A percentile compares a stretch with the other conserved stretches of the same genome.
Evolutionary conservation across 2,797 vertebrate species (phyloP).

Genomic region (Nannoperca australis): DNA sequence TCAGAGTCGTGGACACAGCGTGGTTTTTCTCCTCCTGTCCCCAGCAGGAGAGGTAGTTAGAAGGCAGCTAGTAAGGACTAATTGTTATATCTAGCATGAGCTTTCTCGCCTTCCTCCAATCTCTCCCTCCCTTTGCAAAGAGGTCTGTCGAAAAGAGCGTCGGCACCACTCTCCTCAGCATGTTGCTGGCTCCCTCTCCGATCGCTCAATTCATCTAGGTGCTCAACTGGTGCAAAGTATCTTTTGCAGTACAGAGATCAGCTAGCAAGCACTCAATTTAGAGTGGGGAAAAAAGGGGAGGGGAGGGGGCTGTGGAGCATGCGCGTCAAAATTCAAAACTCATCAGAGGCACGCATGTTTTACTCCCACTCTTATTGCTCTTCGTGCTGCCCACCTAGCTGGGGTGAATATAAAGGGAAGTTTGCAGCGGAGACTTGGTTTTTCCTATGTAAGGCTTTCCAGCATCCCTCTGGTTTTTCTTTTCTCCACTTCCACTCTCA

Average conservation of each 20-base stretch:
- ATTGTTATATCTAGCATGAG: slow-evolving; percentile 54
- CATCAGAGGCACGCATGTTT: slow-evolving; percentile 51
- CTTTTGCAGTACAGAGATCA: slow-evolving; percentile 45
- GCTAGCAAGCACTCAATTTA: slow-evolving; percentile 51
- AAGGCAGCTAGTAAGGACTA: slow-evolving; percentile 54
- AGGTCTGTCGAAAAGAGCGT: slow-evolving; percentile 65
- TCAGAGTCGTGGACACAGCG: slow-evolving; percentile 34
- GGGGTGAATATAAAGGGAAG: slow-evolving; percentile 64
- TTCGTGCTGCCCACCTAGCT: slow-evolving; percentile 63
- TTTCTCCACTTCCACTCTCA: slow-evolving; percentile 40
- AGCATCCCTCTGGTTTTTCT: slow-evolving; percentile 19
- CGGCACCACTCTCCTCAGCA: slow-evolving; percentile 48
- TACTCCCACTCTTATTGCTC: slow-evolving; percentile 59
- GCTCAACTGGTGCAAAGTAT: slow-evolving; percentile 73
- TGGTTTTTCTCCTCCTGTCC: slow-evolving; percentile 40
- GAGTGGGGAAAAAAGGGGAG: slow-evolving; percentile 46
- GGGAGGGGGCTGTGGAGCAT: slow-evolving; percentile 52
- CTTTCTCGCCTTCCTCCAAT: slow-evolving; percentile 47
- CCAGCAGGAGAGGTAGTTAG: slow-evolving; percentile 62
- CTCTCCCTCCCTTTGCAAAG: slow-evolving; percentile 51
- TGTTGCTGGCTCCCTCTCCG: slow-evolving; percentile 58
- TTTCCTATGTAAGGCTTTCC: slow-evolving; percentile 32
- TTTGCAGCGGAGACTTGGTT: slow-evolving; percentile 53
- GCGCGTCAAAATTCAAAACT: slow-evolving; percentile 73
- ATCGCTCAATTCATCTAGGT: slow-evolving; percentile 72